phyloP scores from a whole-genome alignment of 1,140 invertebrate species.

The Anoplolepis gracilipes region DNA sequence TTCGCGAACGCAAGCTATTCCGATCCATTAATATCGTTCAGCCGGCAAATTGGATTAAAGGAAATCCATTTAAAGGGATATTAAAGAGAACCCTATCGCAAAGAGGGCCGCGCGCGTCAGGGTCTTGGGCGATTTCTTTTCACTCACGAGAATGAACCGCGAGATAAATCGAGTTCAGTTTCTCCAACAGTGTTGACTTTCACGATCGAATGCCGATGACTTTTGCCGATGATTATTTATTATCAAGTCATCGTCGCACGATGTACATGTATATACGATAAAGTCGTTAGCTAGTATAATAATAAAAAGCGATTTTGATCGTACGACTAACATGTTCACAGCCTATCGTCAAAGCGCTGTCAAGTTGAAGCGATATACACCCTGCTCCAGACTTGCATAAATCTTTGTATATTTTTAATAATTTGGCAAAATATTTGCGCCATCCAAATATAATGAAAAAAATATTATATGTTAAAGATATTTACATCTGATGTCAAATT shows the following conservation, averaged over 20 bases:
- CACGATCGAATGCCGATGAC: constrained; percentile 17
- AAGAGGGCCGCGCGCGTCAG: neutral
- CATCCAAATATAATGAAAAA: too few species aligned
- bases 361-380: too few species aligned
- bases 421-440: too few species aligned
- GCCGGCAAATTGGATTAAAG: constrained; percentile 81
- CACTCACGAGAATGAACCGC: constrained; percentile 13
- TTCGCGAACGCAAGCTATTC: constrained; percentile 71
- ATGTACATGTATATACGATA: too few species aligned
- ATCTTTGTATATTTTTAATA: too few species aligned
- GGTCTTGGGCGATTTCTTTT: constrained; percentile 37
- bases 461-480: too few species aligned
- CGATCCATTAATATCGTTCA: constrained; percentile 81
- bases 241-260: neutral
- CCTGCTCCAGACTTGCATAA: too few species aligned
- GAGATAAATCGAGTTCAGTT: constrained; percentile 27
- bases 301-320: too few species aligned
- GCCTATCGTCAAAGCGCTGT: too few species aligned
- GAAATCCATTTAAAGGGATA: constrained; percentile 79
- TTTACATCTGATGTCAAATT: too few species aligned
- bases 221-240: neutral
- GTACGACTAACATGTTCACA: too few species aligned
- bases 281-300: too few species aligned
- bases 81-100: constrained; percentile 52
- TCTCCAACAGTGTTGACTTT: constrained; percentile 17